These are phyloP conservation scores for Myotis davidii DNA, from an alignment of 2,113 vertebrate species.

Conservation along the genomic window DNA sequence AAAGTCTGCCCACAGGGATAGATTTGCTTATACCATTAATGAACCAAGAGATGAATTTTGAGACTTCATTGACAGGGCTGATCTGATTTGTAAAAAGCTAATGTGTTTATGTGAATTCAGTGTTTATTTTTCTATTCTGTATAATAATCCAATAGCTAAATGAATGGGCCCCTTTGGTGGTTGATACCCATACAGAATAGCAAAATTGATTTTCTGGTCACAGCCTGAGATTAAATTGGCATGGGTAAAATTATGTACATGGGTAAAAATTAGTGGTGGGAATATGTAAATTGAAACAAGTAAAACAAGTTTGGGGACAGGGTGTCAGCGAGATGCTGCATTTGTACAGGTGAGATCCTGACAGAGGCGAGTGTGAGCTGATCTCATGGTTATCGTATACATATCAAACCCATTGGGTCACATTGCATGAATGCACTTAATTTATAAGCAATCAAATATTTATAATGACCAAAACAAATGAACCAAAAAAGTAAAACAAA, in stretches of 20 bases:
- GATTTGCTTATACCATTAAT: slow-evolving; percentile 40
- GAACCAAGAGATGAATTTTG: not conserved
- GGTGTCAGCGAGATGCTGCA: not conserved
- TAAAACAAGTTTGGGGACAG: not conserved
- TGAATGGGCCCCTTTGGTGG: not conserved
- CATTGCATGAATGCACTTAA: not conserved
- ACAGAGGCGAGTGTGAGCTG: not conserved
- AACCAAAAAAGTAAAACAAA: not conserved
- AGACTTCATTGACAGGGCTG: not conserved
- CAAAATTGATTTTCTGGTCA: not conserved
- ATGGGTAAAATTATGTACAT: not conserved
- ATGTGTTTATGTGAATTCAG: not conserved
- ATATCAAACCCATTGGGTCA: not conserved
- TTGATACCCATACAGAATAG: not conserved
- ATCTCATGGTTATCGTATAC: not conserved
- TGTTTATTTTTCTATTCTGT: not conserved
- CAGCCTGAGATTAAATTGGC: not conserved
- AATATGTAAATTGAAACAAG: not conserved
- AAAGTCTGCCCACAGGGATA: slow-evolving; percentile 28
- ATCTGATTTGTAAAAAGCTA: slow-evolving; percentile 22
- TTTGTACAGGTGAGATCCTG: not conserved
- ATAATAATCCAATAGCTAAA: not conserved
- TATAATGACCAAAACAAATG: not conserved
- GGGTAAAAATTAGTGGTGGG: not conserved
- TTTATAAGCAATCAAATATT: not conserved